phyloP scores from a whole-genome alignment of 2,113 vertebrate genomes.

The Sorex fumeus region DNA sequence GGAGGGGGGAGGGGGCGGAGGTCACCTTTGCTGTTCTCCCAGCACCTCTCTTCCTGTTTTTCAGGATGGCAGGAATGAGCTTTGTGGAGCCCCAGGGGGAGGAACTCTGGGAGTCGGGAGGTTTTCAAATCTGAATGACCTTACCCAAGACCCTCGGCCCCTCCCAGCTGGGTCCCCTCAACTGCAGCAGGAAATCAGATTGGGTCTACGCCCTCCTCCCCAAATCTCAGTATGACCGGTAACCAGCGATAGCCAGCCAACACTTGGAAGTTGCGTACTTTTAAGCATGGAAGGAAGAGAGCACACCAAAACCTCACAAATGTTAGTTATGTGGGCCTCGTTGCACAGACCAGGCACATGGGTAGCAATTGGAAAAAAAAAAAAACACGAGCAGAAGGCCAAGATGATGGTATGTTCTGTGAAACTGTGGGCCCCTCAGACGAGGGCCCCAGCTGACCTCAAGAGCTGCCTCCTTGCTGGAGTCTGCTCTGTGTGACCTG shows the following conservation, averaged over 20 bases:
- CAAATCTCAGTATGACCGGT: background rate
- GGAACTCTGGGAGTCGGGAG: background rate
- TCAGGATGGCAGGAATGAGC: background rate
- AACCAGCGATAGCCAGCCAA: background rate
- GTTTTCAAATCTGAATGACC: background rate
- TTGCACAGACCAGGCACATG: background rate
- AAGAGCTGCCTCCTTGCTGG: background rate
- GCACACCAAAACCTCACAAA: background rate
- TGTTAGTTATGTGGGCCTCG: background rate
- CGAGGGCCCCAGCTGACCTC: background rate
- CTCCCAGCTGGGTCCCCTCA: background rate
- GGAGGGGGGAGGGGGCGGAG: background rate
- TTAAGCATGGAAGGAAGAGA: background rate
- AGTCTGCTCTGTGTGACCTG: background rate
- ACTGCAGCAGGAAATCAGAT: slow-evolving; percentile 27
- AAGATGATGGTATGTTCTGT: too few species aligned
- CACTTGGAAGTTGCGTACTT: background rate
- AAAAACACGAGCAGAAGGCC: background rate
- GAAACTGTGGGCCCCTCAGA: background rate
- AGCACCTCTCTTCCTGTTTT: background rate
- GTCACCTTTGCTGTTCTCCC: slow-evolving; percentile 3
- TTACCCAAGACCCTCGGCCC: background rate
- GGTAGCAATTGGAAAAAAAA: background rate
- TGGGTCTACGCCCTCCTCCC: background rate
- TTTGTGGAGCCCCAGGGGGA: background rate